Base-by-base conservation (phyloP, 2,888 invertebrate species). In the Drosophila multiciliata region DNA sequence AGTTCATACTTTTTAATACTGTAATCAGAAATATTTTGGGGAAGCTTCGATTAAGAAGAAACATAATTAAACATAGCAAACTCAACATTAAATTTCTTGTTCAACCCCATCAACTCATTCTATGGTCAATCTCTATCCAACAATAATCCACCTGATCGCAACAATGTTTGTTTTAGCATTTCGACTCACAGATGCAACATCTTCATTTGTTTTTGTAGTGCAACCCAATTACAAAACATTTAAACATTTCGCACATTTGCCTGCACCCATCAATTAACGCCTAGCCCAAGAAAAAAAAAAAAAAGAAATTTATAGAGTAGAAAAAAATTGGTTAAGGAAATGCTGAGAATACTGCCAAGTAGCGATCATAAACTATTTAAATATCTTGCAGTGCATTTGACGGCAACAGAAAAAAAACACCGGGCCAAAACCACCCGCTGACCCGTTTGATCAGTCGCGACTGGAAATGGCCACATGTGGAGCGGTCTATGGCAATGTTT, bases 391-490 rank as follows among this genome's bases (percentile, higher is more conserved):
- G 78, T 73, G 79, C 79, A 71, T 66, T 52, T 40, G 63, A 68
- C 57, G 52, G 58, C 49, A 35, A 11, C 42, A n/a, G 49, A 12
- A 26, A 48, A 29, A 29, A 5, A 63, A 49, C 64, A 57, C 55
- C 59, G 71, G 75, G 59, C 53, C 29, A 29, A 63, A 72, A 53
- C 81, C 86, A 78, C 86, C 86, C 90, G 86, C 90, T 85, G 85
- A 69, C 61, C 87, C 84, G 78, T 81, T 78, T 84, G 87, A 85
- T 79, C 88, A 69, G 83, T 64, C 72, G 69, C 73, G 62, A 75
- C 70, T 78, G 83, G 77, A 85, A 73, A 73, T 45, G 86, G 59
- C 90, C 86, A 74, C 86, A 87, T 87, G 90, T 72, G 66, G 90
- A 36, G 90, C 73, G 66, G 66, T 59, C 68, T 15, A 66, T 73